Percentiles rank a stretch among this genome's conserved stretches.
phyloP scores from a whole-genome alignment of 2,113 vertebrate species.

The Paedocypris sp. region DNA sequence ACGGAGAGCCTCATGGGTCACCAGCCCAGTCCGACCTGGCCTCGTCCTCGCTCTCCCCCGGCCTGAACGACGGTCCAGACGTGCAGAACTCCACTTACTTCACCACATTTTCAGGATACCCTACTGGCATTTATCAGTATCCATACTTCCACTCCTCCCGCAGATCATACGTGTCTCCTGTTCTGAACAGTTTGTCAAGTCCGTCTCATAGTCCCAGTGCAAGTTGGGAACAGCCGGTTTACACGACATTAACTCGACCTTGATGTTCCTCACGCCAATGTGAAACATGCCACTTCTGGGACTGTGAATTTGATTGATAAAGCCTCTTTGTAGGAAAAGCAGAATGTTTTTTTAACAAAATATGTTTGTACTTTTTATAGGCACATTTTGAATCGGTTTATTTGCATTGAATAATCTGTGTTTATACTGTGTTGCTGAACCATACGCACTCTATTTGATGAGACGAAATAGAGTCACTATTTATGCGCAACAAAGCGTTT shows the following conservation, averaged over 20 bases:
- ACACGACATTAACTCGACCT: conserved; percentile 85
- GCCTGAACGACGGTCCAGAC: conserved; percentile 91
- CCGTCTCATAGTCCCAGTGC: conserved; percentile 81
- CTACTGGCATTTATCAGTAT: conserved; percentile 87
- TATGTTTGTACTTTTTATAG: background rate
- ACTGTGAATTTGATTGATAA: background rate
- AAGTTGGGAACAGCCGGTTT: conserved; percentile 94
- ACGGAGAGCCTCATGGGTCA: conserved; percentile 50
- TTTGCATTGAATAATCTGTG: background rate
- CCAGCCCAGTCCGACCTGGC: conserved; percentile 73
- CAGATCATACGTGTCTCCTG: conserved; percentile 76
- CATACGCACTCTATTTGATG: background rate
- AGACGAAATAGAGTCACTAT: background rate
- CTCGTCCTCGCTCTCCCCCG: conserved; percentile 74
- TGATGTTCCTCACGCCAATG: background rate
- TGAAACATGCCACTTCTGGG: background rate
- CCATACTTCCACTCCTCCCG: conserved; percentile 90
- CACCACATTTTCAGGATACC: conserved; percentile 79
- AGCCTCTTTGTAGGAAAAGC: too few species aligned
- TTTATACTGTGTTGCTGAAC: background rate
- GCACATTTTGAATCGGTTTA: too few species aligned
- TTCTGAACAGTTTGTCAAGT: conserved; percentile 82
- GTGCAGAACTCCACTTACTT: conserved; percentile 88
- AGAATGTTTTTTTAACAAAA: background rate
- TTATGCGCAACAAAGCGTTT: background rate